Percentiles rank a stretch among this genome's conserved stretches.
Evolutionary conservation across 2,113 vertebrate genomes (phyloP).

Genomic region (Ivindomyrus marchei): DNA sequence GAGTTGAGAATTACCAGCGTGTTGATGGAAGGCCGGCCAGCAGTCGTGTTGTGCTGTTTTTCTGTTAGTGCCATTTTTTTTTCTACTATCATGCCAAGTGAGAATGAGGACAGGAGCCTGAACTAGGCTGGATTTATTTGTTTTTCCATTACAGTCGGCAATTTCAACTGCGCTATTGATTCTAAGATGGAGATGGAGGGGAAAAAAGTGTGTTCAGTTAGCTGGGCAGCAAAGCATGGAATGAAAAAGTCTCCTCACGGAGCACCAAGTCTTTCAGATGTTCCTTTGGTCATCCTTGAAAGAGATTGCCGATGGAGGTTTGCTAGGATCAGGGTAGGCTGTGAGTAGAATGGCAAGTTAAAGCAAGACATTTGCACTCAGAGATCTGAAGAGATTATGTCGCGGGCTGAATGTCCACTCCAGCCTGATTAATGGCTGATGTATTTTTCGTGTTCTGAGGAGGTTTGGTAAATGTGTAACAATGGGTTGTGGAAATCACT

Average conservation of each 20-base stretch:
- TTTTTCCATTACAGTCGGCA: not conserved
- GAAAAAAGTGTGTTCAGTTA: not conserved
- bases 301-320: not conserved
- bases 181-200: not conserved
- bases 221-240: not conserved
- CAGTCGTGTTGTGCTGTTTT: not conserved
- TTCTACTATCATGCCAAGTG: not conserved
- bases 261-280: not conserved
- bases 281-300: not conserved
- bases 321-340: not conserved
- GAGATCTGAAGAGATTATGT: not conserved
- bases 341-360: not conserved
- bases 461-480: slow-evolving; percentile 16
- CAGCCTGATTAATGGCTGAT: slow-evolving; percentile 11
- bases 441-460: not conserved
- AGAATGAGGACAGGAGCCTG: not conserved
- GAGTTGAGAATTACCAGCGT: not conserved
- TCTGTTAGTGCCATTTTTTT: not conserved
- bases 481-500: not conserved
- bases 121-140: not conserved
- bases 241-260: not conserved
- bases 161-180: not conserved
- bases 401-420: not conserved
- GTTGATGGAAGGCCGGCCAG: not conserved
- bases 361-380: not conserved